These are phyloP conservation scores for Xylota sylvarum DNA, from an alignment of 2,888 invertebrate genomes.

Conservation along the genomic window DNA sequence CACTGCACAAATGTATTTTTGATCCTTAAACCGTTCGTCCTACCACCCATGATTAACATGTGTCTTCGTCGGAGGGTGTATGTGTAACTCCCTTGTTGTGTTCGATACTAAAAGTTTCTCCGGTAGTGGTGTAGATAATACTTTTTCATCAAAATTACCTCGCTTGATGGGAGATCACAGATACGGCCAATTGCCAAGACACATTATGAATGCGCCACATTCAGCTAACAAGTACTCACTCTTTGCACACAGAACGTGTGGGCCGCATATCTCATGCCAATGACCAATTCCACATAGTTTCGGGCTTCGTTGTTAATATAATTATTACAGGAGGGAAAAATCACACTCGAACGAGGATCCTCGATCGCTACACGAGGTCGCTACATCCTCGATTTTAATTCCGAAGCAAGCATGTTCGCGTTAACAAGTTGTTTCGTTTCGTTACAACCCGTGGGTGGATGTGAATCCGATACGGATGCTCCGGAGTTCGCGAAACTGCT, in stretches of 20 bases:
- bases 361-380: conserved; percentile 58
- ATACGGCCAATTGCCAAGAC: conserved; percentile 35
- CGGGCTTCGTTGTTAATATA: conserved; percentile 71
- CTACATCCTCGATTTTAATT: conserved; percentile 71
- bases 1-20: conserved; percentile 55
- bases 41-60: conserved; percentile 32
- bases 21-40: conserved; percentile 47
- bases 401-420: conserved; percentile 80
- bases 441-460: conserved; percentile 76
- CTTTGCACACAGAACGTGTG: conserved; percentile 45
- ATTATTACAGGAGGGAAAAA: conserved; percentile 65
- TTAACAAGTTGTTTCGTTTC: conserved; percentile 81
- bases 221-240: conserved; percentile 42
- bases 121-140: not conserved
- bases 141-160: conserved; percentile 3
- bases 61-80: conserved; percentile 38
- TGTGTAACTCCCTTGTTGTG: conserved; percentile 65
- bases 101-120: conserved; percentile 31
- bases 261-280: conserved; percentile 61
- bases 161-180: conserved; percentile 41
- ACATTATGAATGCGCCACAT: conserved; percentile 48
- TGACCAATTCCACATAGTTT: conserved; percentile 67
- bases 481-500: conserved; percentile 47
- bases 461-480: conserved; percentile 72
- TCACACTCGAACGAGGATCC: conserved; percentile 57